Evolutionary conservation across 2,113 vertebrate species (phyloP), one percentile per base, ranked within the genome.

Genomic region (Dryoscopus gambensis): DNA sequence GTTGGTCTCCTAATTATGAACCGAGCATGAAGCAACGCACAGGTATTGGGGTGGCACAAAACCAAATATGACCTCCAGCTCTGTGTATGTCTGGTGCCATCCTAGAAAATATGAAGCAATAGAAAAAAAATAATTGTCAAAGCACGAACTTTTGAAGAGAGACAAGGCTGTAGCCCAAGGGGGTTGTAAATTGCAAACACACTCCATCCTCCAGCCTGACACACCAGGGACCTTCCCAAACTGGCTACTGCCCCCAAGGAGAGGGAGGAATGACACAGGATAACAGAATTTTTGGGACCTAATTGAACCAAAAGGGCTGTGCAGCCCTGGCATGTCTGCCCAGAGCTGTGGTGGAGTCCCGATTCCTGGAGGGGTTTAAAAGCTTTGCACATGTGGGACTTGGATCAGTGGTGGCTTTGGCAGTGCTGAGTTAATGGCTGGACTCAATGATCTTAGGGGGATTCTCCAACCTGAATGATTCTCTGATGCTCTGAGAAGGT

Each of bases 21-120:
- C 25, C 1, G 5, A 70, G 10, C 30, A 71, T 2, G 33, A 84
- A 69, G 33, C 0, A 0, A 6, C 21, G 27, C 55, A 35, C 35
- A 67, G 17, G 12, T 49, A 8, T 16, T 6, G 33, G 8, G 10
- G 19, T 20, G 35, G 6, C 47, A 74, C 24, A 82, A 71, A 91
- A 30, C 6, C 39, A 27, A 91, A 35, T 3, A 22, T 3, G 11
- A 46, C 9, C 40, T 84, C 46, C 63, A 92, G 20, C 40, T 6
- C 49, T 49, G 17, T 19, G 18, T 13, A 2, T 0, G 0, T 7
- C 24, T 39, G 13, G 15, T 7, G 9, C 42, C 44, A 50, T 35
- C 19, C 30, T 59, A 10, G 31, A n/a, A 84, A 87, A 78, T 21
- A 59, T 9, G 21, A 85, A 67, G 18, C 2, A 55, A 55, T 11